These are phyloP conservation scores for Yoshiicerus persimilis DNA, from an alignment of 1,140 invertebrate genomes.

Conservation along the genomic window DNA sequence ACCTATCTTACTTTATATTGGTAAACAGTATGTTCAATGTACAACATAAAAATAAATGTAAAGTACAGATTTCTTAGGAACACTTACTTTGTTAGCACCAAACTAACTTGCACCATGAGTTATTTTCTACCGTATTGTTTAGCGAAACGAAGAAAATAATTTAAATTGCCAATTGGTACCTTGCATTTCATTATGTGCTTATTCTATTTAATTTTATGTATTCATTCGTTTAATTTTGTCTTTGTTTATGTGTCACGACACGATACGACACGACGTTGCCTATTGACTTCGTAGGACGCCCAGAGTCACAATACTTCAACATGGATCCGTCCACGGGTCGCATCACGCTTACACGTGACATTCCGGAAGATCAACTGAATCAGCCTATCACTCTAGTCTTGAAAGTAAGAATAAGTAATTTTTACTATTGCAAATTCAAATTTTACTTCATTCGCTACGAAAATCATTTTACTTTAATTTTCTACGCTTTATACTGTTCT, in stretches of 20 bases:
- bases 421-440: too few species aligned
- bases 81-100: background rate
- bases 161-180: constrained; percentile 8
- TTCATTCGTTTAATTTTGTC: background rate
- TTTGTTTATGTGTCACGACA: background rate
- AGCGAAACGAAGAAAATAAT: background rate
- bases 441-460: background rate
- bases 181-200: background rate
- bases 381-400: constrained; percentile 76
- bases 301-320: constrained; percentile 58
- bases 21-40: background rate
- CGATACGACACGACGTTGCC: background rate
- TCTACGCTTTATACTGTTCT: background rate
- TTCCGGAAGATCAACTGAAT: constrained; percentile 64
- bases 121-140: background rate
- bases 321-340: constrained; percentile 65
- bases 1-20: background rate
- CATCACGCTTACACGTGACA: constrained; percentile 62
- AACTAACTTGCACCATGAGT: background rate
- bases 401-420: constrained; percentile 55
- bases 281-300: constrained; percentile 50
- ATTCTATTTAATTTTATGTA: constrained; percentile 4
- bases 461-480: background rate
- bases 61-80: background rate
- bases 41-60: background rate